Evolutionary conservation across 2,113 vertebrate genomes (phyloP).

Genomic region (Gyps fulvus): DNA sequence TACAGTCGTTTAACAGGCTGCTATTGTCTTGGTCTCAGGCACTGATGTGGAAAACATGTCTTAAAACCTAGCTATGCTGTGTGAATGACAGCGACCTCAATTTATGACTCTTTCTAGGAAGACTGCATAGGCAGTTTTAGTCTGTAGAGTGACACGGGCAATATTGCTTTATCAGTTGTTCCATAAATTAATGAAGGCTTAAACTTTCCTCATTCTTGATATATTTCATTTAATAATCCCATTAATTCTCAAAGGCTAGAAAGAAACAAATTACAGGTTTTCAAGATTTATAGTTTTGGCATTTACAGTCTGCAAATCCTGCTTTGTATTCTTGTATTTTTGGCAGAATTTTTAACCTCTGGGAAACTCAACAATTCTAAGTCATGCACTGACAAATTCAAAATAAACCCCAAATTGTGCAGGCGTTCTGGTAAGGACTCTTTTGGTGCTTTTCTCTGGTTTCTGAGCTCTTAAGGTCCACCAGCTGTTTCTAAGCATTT

Average conservation of each 20-base stretch:
- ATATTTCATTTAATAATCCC: not conserved
- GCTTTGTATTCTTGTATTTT: not conserved
- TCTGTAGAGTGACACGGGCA: not conserved
- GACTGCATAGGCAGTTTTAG: not conserved
- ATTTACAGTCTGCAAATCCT: not conserved
- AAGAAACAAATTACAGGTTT: not conserved
- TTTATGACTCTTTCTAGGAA: not conserved
- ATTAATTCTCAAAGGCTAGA: not conserved
- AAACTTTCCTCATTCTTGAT: not conserved
- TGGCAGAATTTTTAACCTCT: not conserved
- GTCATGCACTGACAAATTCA: not conserved
- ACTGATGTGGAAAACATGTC: not conserved
- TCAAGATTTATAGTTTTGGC: not conserved
- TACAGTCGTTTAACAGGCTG: not conserved
- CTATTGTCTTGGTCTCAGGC: not conserved
- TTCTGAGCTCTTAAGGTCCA: not conserved
- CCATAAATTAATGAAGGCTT: not conserved
- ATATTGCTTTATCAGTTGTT: not conserved
- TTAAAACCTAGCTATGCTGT: not conserved
- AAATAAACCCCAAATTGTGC: not conserved
- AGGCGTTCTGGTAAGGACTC: not conserved
- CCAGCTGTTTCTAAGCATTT: not conserved
- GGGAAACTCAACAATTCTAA: not conserved
- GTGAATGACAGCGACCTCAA: not conserved
- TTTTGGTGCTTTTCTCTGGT: not conserved